These are phyloP conservation scores for Cinara cedri DNA, from an alignment of 2,888 invertebrate genomes.

Conservation along the genomic window DNA sequence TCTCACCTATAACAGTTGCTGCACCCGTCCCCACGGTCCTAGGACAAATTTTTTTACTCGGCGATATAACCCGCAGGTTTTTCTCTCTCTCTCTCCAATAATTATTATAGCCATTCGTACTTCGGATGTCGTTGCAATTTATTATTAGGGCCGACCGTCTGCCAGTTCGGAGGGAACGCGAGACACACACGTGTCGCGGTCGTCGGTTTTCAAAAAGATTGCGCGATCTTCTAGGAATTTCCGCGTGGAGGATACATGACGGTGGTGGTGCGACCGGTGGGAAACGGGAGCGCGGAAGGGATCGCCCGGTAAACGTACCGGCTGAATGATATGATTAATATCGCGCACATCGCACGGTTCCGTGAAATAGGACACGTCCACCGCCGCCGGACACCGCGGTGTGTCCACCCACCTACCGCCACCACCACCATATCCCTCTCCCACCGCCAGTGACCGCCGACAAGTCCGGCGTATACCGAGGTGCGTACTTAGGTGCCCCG, in stretches of 20 bases:
- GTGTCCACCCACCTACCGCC: slow-evolving; percentile 4
- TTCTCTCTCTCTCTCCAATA: too few relatives aligned
- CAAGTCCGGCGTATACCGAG: too few relatives aligned
- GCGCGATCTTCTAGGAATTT: slow-evolving; percentile 47
- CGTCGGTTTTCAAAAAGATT: slow-evolving; percentile 29
- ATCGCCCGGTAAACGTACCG: neutral
- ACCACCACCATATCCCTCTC: too few relatives aligned
- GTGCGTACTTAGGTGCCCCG: neutral
- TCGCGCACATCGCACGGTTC: neutral
- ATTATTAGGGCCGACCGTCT: too few relatives aligned
- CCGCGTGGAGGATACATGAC: neutral
- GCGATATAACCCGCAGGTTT: too few relatives aligned
- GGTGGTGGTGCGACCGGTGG: slow-evolving; percentile 13
- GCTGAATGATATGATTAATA: slow-evolving; percentile 32
- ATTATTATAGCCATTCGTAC: too few relatives aligned
- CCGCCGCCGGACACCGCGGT: slow-evolving; percentile 48
- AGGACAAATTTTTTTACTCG: too few relatives aligned
- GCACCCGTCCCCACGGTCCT: too few relatives aligned
- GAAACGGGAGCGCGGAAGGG: slow-evolving; percentile 7
- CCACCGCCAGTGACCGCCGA: too few relatives aligned
- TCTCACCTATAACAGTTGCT: too few relatives aligned
- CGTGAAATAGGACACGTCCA: slow-evolving; percentile 55
- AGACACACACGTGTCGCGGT: slow-evolving; percentile 40
- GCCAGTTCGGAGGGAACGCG: neutral
- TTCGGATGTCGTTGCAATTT: too few relatives aligned